Evolutionary conservation across 2,797 vertebrate genomes (phyloP).

Genomic region (Rhynchonycteris naso): DNA sequence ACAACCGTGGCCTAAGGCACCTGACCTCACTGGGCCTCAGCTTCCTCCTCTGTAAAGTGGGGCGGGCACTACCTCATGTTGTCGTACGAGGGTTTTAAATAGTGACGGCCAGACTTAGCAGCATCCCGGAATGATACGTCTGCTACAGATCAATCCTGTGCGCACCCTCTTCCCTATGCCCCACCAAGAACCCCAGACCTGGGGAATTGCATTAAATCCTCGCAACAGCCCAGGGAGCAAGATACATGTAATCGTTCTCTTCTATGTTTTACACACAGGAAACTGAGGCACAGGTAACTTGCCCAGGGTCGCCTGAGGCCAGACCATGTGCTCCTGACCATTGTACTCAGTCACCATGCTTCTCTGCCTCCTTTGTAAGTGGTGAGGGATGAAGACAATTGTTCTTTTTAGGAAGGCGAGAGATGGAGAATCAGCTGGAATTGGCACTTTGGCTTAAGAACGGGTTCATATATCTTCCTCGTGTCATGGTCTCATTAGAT

Average conservation of each 20-base stretch:
- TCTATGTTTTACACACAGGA: background rate
- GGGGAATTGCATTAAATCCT: background rate
- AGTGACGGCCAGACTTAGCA: background rate
- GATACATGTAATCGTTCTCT: no score
- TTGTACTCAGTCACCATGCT: accelerated
- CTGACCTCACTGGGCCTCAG: background rate
- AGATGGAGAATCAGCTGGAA: background rate
- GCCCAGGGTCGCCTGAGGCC: background rate
- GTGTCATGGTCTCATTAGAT: background rate
- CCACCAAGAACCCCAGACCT: background rate
- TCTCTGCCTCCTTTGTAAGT: background rate
- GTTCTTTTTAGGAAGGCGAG: background rate
- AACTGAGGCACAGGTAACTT: background rate
- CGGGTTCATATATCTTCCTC: background rate
- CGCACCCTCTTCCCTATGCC: background rate
- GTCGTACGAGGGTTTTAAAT: background rate
- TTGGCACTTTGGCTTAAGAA: background rate
- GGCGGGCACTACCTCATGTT: background rate
- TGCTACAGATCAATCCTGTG: accelerated
- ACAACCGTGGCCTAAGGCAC: background rate
- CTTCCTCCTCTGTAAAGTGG: background rate
- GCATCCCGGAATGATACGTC: accelerated
- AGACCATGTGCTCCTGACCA: accelerated
- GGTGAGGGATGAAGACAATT: background rate
- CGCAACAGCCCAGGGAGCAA: background rate